phyloP scores from a whole-genome alignment of 2,888 invertebrate species.

The Melanophora roralis region DNA sequence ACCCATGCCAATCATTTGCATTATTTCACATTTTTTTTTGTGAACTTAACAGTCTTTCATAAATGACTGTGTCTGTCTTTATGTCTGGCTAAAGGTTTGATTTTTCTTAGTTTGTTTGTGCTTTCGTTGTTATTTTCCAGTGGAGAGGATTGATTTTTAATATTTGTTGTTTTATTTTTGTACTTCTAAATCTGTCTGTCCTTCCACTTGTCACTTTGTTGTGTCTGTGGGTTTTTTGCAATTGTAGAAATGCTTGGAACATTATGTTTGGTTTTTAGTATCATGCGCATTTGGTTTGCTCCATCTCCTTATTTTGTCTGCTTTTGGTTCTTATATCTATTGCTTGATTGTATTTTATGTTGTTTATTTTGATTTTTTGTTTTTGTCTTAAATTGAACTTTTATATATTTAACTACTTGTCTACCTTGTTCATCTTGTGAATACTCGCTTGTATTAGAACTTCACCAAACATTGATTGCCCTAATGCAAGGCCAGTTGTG shows the following conservation, averaged over 20 bases:
- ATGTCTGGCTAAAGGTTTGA: slow-evolving; percentile 64
- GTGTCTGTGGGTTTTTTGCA: slow-evolving; percentile 30
- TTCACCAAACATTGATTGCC: neutral
- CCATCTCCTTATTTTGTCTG: slow-evolving; percentile 27
- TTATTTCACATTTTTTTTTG: slow-evolving; percentile 23
- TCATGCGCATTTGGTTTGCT: slow-evolving; percentile 54
- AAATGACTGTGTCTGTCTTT: slow-evolving; percentile 55
- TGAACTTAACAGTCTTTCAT: slow-evolving; percentile 18
- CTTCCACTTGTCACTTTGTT: slow-evolving; percentile 58
- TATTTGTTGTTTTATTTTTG: slow-evolving; percentile 25
- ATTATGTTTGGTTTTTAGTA: slow-evolving; percentile 33
- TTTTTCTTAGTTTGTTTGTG: slow-evolving; percentile 35
- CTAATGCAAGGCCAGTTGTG: slow-evolving; percentile 26
- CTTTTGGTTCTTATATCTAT: slow-evolving; percentile 10
- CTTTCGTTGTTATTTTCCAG: slow-evolving; percentile 29
- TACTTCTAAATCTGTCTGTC: slow-evolving; percentile 41
- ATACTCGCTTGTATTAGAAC: slow-evolving; percentile 4
- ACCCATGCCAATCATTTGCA: slow-evolving; percentile 61
- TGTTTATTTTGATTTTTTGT: neutral
- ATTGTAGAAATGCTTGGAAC: slow-evolving; percentile 42
- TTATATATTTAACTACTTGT: slow-evolving; percentile 19
- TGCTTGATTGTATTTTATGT: slow-evolving; percentile 17
- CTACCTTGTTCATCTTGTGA: neutral
- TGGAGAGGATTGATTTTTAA: slow-evolving; percentile 49
- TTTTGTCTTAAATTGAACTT: slow-evolving; percentile 27